These are phyloP conservation scores for Parotia lawesii DNA, from an alignment of 2,113 vertebrate genomes.

Conservation along the genomic window DNA sequence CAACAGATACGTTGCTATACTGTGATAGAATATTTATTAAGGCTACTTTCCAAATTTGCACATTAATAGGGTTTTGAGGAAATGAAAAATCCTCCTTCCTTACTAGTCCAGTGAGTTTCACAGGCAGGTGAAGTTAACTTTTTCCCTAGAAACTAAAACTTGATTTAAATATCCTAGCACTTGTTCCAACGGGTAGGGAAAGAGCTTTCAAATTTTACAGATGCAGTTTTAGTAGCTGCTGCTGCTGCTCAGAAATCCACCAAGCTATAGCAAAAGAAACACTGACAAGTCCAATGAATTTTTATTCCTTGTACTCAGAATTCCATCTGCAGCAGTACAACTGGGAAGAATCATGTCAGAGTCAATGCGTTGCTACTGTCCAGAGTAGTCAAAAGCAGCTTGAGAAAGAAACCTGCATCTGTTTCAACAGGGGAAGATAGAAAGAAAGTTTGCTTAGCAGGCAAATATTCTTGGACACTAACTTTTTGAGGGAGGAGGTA, in stretches of 20 bases:
- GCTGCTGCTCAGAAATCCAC: neutral
- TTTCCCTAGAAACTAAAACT: neutral
- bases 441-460: neutral
- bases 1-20: neutral
- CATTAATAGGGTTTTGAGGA: neutral
- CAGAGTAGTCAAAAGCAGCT: neutral
- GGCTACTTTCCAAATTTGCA: neutral
- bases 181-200: neutral
- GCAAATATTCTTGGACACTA: neutral
- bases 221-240: neutral
- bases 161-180: neutral
- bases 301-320: neutral
- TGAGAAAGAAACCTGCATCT: neutral
- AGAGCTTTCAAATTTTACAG: neutral
- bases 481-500: neutral
- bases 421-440: neutral
- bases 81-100: neutral
- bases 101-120: neutral
- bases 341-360: neutral
- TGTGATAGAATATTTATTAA: neutral
- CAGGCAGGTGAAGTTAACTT: neutral
- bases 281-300: neutral
- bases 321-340: neutral
- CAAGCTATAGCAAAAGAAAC: neutral
- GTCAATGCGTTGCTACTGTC: neutral